Conservation (phyloP, 2,797 vertebrate species). For the Gephyroberyx darwinii region DNA sequence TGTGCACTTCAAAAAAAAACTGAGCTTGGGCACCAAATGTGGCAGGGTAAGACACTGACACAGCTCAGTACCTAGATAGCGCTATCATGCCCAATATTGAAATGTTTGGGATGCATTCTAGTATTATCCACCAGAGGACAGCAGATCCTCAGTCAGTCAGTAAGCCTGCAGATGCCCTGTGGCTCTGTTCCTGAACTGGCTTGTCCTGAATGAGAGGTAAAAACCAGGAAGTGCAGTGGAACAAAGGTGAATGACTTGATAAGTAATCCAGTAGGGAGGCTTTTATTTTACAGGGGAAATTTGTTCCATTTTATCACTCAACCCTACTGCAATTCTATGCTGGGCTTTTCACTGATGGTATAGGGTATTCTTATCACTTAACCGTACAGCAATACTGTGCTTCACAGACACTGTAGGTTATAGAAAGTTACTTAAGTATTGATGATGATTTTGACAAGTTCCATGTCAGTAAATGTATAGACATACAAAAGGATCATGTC, state of each 20-base stretch:
- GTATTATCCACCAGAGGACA: conserved; percentile 75
- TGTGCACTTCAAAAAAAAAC: too few relatives aligned
- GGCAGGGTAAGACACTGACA: too few relatives aligned
- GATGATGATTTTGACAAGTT: not conserved
- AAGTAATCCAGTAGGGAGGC: not conserved
- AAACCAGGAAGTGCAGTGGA: conserved; percentile 47
- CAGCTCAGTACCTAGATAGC: too few relatives aligned
- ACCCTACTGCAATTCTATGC: not conserved
- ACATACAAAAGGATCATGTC: conserved; percentile 5
- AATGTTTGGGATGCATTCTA: not conserved
- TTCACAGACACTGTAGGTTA: not conserved
- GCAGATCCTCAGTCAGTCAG: conserved; percentile 56
- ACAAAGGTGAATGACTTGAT: conserved; percentile 19
- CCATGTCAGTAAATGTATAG: not conserved
- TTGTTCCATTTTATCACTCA: not conserved
- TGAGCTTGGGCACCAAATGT: too few relatives aligned
- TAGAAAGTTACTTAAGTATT: not conserved
- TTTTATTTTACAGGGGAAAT: not conserved
- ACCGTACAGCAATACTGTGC: not conserved
- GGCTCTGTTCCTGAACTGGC: conserved; percentile 23
- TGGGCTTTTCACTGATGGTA: not conserved
- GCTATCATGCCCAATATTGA: not conserved
- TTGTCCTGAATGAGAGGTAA: conserved; percentile 29
- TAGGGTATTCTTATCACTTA: not conserved
- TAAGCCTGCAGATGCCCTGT: not conserved